Percentiles rank a stretch among this genome's conserved stretches.
phyloP scores from a whole-genome alignment of 2,113 vertebrate species.

The Podarcis muralis region DNA sequence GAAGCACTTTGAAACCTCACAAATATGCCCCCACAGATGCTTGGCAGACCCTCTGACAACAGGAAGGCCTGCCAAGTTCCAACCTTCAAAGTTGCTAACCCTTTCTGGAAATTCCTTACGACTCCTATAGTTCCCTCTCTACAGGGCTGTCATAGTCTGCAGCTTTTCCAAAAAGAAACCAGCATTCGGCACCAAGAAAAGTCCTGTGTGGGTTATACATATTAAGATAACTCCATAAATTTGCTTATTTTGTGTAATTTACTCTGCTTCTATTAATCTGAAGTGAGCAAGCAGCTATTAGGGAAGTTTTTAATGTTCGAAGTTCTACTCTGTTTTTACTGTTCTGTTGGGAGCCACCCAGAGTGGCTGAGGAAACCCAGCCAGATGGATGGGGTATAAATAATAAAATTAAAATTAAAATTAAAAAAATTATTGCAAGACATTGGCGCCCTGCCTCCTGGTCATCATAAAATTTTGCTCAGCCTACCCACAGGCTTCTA shows the following conservation, averaged over 20 bases:
- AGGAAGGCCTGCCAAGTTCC: background rate
- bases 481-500: background rate
- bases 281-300: background rate
- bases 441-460: background rate
- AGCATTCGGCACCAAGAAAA: background rate
- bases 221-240: too few species aligned
- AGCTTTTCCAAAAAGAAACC: too few species aligned
- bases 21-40: background rate
- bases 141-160: too few species aligned
- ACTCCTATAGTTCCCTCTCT: background rate
- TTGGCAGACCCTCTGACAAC: rapidly evolving
- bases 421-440: background rate
- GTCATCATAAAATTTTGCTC: background rate
- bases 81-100: background rate
- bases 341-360: too few species aligned
- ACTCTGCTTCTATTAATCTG: too few species aligned
- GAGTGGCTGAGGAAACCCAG: too few species aligned
- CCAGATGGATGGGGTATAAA: too few species aligned
- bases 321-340: too few species aligned
- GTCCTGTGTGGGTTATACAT: too few species aligned
- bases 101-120: background rate
- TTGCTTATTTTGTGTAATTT: too few species aligned
- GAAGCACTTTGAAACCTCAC: background rate
- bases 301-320: too few species aligned
- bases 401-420: too few species aligned